Percentiles rank a stretch among this genome's conserved stretches.
Conservation (phyloP, 2,113 vertebrate species). For the Vanacampus margaritifer region DNA sequence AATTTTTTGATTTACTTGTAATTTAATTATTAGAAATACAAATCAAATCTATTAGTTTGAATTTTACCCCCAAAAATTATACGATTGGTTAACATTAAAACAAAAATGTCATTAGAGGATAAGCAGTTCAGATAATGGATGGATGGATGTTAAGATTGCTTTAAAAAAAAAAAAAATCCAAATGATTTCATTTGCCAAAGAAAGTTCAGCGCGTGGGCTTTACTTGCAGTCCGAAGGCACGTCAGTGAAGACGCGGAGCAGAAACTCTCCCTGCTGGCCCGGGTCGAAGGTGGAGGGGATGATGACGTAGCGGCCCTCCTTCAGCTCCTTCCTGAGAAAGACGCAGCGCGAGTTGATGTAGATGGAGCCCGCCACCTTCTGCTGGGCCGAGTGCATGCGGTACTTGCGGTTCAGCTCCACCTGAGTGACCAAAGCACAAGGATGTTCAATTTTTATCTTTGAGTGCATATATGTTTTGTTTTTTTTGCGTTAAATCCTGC, state of each 20-base stretch:
- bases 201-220: slow-evolving; percentile 27
- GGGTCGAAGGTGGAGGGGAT: slow-evolving; percentile 94
- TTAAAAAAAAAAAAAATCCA: too few species aligned
- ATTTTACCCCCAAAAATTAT: too few species aligned
- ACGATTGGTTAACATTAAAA: too few species aligned
- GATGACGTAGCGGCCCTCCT: slow-evolving; percentile 92
- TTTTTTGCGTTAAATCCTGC: too few species aligned
- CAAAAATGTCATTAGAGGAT: too few species aligned
- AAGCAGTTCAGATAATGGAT: too few species aligned
- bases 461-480: too few species aligned
- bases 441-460: neutral
- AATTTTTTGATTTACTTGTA: too few species aligned
- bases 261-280: slow-evolving; percentile 81
- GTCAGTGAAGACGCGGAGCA: slow-evolving; percentile 93
- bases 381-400: slow-evolving; percentile 90
- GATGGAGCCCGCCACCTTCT: slow-evolving; percentile 87
- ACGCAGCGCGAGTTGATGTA: slow-evolving; percentile 97
- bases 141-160: too few species aligned
- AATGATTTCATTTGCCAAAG: neutral
- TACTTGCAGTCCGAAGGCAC: slow-evolving; percentile 92
- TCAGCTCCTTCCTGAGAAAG: slow-evolving; percentile 88
- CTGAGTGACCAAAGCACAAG: slow-evolving; percentile 50
- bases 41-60: too few species aligned
- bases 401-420: slow-evolving; percentile 93
- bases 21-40: too few species aligned